These are phyloP conservation scores for Porites evermanni DNA, from an alignment of 92 coral and sea anemone genomes.

Conservation along the genomic window DNA sequence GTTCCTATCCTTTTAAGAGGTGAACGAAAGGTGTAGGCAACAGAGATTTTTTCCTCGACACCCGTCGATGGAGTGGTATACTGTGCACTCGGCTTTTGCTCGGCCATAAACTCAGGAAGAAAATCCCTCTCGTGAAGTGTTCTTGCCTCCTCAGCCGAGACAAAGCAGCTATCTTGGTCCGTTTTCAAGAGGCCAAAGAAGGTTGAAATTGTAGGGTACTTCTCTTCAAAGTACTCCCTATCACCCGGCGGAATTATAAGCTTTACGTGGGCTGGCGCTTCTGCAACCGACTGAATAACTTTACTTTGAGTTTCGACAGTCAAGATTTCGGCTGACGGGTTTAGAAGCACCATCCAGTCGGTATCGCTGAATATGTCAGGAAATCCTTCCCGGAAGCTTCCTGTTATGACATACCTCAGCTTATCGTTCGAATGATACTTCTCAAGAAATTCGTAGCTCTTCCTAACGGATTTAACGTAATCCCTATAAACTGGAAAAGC, in stretches of 20 bases:
- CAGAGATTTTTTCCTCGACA: not conserved
- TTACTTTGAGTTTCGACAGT: slow-evolving; percentile 8
- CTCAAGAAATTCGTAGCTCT: slow-evolving; percentile 7
- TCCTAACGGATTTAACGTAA: not conserved
- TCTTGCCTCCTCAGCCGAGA: slow-evolving; percentile 39
- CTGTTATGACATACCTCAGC: not conserved
- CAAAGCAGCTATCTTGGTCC: slow-evolving; percentile 8
- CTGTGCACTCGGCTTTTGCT: slow-evolving; percentile 24
- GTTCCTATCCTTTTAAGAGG: not conserved
- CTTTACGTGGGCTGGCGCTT: slow-evolving; percentile 42
- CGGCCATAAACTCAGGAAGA: slow-evolving; percentile 29
- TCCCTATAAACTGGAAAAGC: slow-evolving; percentile 32
- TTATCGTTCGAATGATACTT: slow-evolving; percentile 5
- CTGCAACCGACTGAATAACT: slow-evolving; percentile 9
- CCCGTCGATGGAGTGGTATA: slow-evolving; percentile 1
- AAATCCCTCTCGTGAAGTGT: slow-evolving; percentile 29
- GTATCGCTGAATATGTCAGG: slow-evolving; percentile 17
- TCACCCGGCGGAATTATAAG: slow-evolving; percentile 28
- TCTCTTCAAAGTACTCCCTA: slow-evolving; percentile 4
- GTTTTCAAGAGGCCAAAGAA: slow-evolving; percentile 24
- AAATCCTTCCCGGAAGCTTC: slow-evolving; percentile 39
- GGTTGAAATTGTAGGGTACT: slow-evolving; percentile 8
- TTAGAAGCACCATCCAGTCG: not conserved
- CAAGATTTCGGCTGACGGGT: slow-evolving; percentile 18
- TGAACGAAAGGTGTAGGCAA: slow-evolving; percentile 25